Conservation (phyloP, 2,888 invertebrate species). For the Nematopogon swammerdamellus region DNA sequence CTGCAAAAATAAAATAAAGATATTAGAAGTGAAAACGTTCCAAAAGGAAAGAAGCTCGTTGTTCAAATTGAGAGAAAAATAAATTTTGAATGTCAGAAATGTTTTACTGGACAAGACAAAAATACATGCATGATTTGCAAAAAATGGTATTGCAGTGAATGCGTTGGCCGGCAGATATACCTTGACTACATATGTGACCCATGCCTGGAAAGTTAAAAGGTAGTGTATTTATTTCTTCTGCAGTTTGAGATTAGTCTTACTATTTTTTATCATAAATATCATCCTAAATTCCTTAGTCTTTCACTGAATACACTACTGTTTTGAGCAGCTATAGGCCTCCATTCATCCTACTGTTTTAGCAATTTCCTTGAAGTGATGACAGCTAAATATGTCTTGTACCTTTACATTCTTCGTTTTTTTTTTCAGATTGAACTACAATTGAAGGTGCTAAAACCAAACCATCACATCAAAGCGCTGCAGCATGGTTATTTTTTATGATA, state of each 20-base stretch:
- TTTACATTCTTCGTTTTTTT: too few species aligned
- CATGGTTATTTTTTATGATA: constrained; percentile 8
- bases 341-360: too few species aligned
- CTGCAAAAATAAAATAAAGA: constrained; percentile 8
- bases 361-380: too few species aligned
- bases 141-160: constrained; percentile 7
- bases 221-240: neutral
- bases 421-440: too few species aligned
- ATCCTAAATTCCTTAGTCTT: too few species aligned
- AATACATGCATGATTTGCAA: constrained; percentile 7
- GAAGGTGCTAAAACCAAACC: too few species aligned
- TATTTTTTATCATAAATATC: too few species aligned
- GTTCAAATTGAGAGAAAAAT: constrained; percentile 2
- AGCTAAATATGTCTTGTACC: too few species aligned
- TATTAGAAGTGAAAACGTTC: constrained; percentile 7
- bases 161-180: constrained; percentile 6
- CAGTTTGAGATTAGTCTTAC: too few species aligned
- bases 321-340: too few species aligned
- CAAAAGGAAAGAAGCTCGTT: constrained; percentile 2
- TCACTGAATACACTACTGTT: too few species aligned
- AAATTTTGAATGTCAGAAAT: constrained; percentile 4
- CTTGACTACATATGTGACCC: constrained; percentile 8
- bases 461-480: constrained; percentile 3
- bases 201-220: constrained; percentile 7
- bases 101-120: constrained; percentile 6